Conservation (phyloP, 2,113 vertebrate genomes). For the Paratilapia polleni region DNA sequence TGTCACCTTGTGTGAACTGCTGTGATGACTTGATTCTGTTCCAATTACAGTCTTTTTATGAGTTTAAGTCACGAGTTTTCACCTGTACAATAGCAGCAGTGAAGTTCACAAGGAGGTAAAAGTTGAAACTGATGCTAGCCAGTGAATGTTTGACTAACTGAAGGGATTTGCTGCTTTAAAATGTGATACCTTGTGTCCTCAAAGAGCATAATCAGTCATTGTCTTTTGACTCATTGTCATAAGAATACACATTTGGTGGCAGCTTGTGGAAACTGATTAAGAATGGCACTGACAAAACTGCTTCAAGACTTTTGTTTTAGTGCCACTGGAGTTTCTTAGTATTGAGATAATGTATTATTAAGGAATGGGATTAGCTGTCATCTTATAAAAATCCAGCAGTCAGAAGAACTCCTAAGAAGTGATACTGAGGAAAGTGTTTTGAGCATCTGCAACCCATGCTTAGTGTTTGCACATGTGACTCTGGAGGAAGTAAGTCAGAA, state of each 20-base stretch:
- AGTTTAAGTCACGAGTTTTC: neutral
- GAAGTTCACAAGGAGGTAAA: neutral
- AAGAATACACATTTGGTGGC: neutral
- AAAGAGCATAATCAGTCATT: neutral
- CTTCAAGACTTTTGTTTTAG: neutral
- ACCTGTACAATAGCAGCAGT: neutral
- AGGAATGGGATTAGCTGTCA: neutral
- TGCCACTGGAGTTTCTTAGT: neutral
- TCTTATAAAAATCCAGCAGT: neutral
- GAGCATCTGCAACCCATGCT: neutral
- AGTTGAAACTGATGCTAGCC: neutral
- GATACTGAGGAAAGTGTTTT: neutral
- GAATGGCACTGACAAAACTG: neutral
- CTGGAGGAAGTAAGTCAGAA: conserved; percentile 56
- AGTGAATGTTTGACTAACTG: neutral
- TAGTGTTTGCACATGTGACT: conserved; percentile 41
- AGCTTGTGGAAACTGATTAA: neutral
- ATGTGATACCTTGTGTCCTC: no score
- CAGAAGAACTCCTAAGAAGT: neutral
- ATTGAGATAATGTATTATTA: neutral
- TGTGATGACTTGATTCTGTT: neutral
- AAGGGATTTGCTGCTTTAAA: neutral
- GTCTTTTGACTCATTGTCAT: neutral
- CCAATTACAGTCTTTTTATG: neutral
- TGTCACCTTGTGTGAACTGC: neutral